Conservation (phyloP, 2,888 invertebrate genomes). For the Polydrusus pterygomalis region DNA sequence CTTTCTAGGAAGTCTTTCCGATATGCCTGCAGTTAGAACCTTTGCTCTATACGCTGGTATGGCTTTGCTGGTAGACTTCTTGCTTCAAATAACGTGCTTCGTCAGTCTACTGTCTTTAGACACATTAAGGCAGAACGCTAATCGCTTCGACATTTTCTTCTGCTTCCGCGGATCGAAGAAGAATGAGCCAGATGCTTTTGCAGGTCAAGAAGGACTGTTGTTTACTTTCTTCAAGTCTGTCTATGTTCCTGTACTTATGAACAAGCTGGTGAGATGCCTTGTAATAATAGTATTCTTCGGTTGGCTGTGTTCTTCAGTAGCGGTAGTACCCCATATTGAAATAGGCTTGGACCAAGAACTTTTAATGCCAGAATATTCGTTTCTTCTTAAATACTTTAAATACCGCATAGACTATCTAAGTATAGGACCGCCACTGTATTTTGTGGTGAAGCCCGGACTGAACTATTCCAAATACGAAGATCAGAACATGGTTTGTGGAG, state of each 20-base stretch:
- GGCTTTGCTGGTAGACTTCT: conserved; percentile 95
- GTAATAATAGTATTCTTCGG: conserved; percentile 93
- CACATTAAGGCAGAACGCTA: conserved; percentile 82
- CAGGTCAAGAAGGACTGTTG: conserved; percentile 82
- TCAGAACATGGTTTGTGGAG: conserved; percentile 91
- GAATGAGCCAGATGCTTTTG: conserved; percentile 69
- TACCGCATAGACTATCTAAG: conserved; percentile 91
- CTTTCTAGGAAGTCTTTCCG: conserved; percentile 89
- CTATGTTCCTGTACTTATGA: conserved; percentile 91
- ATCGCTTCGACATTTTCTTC: conserved; percentile 85
- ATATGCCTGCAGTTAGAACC: conserved; percentile 98
- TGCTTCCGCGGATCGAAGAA: conserved; percentile 85
- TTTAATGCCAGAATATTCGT: conserved; percentile 98
- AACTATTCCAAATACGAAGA: conserved; percentile 79
- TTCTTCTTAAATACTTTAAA: conserved; percentile 94
- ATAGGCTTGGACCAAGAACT: conserved; percentile 97
- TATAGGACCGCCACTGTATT: conserved; percentile 89
- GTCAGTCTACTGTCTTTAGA: conserved; percentile 92
- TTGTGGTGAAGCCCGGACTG: conserved; percentile 74
- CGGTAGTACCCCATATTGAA: conserved; percentile 92
- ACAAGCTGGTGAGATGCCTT: conserved; percentile 80
- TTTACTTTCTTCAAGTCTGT: conserved; percentile 90
- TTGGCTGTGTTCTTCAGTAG: conserved; percentile 92
- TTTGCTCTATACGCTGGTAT: conserved; percentile 98
- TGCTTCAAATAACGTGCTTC: conserved; percentile 94